Evolutionary conservation across 2,113 vertebrate genomes (phyloP).

Genomic region (Cichladusa arquata): DNA sequence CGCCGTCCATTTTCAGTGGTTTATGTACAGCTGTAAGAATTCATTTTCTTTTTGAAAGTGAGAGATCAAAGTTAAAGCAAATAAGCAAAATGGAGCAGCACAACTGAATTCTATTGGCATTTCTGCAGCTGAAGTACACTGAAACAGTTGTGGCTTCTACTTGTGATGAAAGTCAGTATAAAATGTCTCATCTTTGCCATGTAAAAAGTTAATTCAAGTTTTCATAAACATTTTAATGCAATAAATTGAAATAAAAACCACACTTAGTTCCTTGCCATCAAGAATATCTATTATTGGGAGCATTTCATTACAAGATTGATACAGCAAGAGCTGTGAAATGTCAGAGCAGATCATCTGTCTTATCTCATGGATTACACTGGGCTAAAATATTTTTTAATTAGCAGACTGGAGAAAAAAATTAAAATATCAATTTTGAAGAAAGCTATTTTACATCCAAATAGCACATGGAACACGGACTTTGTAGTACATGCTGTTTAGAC

Average conservation of each 20-base stretch:
- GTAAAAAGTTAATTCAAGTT: background rate
- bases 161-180: background rate
- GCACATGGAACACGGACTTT: background rate
- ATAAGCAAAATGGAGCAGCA: background rate
- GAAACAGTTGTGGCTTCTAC: background rate
- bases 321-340: background rate
- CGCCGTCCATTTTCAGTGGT: background rate
- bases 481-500: background rate
- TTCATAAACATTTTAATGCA: background rate
- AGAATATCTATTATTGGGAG: background rate
- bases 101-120: background rate
- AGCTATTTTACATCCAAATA: background rate
- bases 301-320: background rate
- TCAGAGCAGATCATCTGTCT: background rate
- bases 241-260: background rate
- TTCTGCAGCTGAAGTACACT: background rate
- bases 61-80: background rate
- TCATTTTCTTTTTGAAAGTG: background rate
- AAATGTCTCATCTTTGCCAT: background rate
- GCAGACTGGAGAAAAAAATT: accelerated
- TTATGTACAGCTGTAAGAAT: background rate
- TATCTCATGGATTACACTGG: background rate
- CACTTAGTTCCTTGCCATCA: background rate
- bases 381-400: background rate
- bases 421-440: background rate